A percentile compares a stretch with the other conserved stretches of the same genome.
These are phyloP conservation scores for Mythimna loreyi DNA, from an alignment of 2,888 invertebrate genomes.

Conservation along the genomic window DNA sequence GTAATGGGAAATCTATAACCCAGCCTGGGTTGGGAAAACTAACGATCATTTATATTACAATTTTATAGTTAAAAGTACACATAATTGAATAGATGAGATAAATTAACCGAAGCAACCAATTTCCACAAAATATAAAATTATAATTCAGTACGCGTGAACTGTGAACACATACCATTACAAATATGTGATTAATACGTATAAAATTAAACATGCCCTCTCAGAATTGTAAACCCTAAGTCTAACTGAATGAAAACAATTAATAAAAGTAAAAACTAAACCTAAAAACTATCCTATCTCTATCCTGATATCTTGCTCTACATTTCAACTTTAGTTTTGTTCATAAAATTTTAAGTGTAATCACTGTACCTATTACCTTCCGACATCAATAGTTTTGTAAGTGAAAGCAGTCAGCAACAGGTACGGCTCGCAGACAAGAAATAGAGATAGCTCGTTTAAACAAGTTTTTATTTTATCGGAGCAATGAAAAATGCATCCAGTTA, in stretches of 20 bases:
- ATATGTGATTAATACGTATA: too few species aligned
- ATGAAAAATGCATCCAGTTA: constrained; percentile 9
- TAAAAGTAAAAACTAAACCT: background rate
- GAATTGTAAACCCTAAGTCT: background rate
- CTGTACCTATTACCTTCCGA: background rate
- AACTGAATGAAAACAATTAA: background rate
- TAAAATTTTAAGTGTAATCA: background rate
- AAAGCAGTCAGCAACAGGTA: constrained; percentile 6
- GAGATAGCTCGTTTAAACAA: constrained; percentile 12
- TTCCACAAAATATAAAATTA: too few species aligned
- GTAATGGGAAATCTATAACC: too few species aligned
- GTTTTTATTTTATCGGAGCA: background rate
- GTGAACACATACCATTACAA: too few species aligned
- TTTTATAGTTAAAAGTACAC: too few species aligned
- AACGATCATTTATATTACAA: too few species aligned
- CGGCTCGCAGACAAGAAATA: constrained; percentile 14
- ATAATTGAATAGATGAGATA: too few species aligned
- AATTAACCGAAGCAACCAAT: too few species aligned
- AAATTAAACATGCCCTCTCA: too few species aligned
- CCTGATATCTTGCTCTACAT: background rate
- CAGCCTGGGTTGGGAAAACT: too few species aligned
- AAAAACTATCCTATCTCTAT: constrained; percentile 9
- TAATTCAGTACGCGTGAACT: too few species aligned
- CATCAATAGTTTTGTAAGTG: constrained; percentile 19
- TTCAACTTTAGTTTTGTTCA: constrained; percentile 1